Conservation (phyloP, 2,888 invertebrate genomes). For the Thera britannica region DNA sequence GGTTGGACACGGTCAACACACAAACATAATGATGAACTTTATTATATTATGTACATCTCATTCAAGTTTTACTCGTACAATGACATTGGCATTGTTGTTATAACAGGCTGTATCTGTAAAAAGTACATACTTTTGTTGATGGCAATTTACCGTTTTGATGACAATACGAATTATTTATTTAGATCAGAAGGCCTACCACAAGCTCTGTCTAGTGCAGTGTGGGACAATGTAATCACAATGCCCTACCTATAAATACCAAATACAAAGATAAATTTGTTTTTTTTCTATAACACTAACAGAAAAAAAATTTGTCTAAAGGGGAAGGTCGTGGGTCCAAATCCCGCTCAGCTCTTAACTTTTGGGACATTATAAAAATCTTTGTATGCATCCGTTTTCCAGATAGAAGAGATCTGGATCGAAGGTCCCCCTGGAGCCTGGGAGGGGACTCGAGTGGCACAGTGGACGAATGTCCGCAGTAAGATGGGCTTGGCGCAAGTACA, state of each 20-base stretch:
- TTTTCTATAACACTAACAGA: no score
- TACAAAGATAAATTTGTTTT: no score
- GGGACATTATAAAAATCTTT: no score
- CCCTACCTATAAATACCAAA: no score
- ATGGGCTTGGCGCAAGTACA: constrained; percentile 86
- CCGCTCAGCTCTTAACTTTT: no score
- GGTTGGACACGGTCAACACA: constrained; percentile 16
- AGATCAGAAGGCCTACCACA: no score
- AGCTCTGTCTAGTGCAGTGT: no score
- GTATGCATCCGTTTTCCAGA: constrained; percentile 60
- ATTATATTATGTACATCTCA: constrained; percentile 17
- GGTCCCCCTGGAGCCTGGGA: constrained; percentile 85
- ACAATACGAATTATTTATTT: background rate
- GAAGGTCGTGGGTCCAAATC: no score
- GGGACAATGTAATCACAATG: no score
- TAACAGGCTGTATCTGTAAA: background rate
- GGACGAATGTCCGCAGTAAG: constrained; percentile 85
- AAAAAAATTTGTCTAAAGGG: no score
- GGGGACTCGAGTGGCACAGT: constrained; percentile 85
- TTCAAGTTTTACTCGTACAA: constrained; percentile 15
- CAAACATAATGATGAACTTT: constrained; percentile 15
- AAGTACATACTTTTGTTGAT: background rate
- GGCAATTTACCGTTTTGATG: constrained; percentile 3
- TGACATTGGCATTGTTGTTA: constrained; percentile 1
- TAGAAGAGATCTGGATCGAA: constrained; percentile 87